Evolutionary conservation across 2,113 vertebrate genomes (phyloP).

Genomic region (Embiotoca jacksoni): DNA sequence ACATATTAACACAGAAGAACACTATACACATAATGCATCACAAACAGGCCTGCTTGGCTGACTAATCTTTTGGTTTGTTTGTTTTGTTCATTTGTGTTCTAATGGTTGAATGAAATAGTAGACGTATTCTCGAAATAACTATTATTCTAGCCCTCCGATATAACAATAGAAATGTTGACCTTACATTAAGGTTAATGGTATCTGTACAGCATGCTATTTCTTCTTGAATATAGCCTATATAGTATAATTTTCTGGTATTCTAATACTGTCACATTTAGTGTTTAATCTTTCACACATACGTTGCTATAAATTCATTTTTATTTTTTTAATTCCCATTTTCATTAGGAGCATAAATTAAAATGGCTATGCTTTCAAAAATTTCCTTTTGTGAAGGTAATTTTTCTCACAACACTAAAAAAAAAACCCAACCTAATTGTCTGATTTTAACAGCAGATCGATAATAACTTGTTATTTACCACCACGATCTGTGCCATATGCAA

Average conservation of each 20-base stretch:
- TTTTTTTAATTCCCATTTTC: not conserved
- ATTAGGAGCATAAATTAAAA: conserved; percentile 19
- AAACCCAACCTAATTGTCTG: not conserved
- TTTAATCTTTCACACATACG: conserved; percentile 20
- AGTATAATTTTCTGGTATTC: not conserved
- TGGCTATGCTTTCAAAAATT: conserved; percentile 4
- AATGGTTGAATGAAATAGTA: not conserved
- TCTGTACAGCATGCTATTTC: not conserved
- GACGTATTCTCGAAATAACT: not conserved
- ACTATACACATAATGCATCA: not conserved
- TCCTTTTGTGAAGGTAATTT: not conserved
- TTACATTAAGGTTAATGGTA: conserved; percentile 39
- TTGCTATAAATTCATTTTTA: not conserved
- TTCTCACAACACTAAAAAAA: not conserved
- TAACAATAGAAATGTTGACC: not conserved
- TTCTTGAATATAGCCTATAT: not conserved
- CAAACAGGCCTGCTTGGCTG: not conserved
- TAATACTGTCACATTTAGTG: not conserved
- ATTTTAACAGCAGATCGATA: not conserved
- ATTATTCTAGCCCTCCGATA: not conserved
- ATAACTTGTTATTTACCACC: not conserved
- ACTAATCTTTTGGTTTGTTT: too few relatives aligned
- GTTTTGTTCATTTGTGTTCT: not conserved
- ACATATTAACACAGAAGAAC: not conserved
- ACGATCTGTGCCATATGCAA: not conserved